These are phyloP conservation scores for Ennomos quercinarius DNA, from an alignment of 2,888 invertebrate genomes.

Conservation along the genomic window DNA sequence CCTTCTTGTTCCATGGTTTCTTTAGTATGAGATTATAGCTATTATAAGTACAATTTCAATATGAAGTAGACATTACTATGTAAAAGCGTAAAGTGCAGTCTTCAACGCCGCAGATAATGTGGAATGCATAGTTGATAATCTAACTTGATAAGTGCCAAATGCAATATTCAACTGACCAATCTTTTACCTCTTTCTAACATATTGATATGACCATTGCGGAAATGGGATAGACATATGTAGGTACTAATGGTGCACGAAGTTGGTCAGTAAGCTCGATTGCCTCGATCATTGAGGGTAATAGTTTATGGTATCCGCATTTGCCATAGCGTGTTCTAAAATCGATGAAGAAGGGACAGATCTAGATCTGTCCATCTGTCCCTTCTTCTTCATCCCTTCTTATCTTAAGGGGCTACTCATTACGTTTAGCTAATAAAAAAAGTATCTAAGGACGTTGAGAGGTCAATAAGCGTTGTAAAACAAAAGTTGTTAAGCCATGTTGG, in stretches of 20 bases:
- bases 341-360: not conserved
- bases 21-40: too few species aligned
- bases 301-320: slow-evolving; percentile 15
- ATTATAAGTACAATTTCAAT: too few species aligned
- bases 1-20: too few species aligned
- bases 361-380: too few species aligned
- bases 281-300: slow-evolving; percentile 24
- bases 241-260: slow-evolving; percentile 7
- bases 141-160: slow-evolving; percentile 1
- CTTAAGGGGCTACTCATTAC: not conserved
- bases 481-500: too few species aligned
- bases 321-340: slow-evolving; percentile 17
- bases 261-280: slow-evolving; percentile 15
- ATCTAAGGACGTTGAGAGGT: too few species aligned
- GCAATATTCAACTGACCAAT: not conserved
- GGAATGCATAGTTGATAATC: slow-evolving; percentile 34
- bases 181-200: slow-evolving; percentile 5
- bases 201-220: not conserved
- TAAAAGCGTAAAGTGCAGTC: slow-evolving; percentile 3
- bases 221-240: slow-evolving; percentile 3
- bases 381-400: too few species aligned
- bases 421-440: too few species aligned
- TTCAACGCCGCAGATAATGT: slow-evolving; percentile 6
- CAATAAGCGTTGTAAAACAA: too few species aligned
- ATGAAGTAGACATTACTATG: not conserved